phyloP scores from a whole-genome alignment of 1,140 invertebrate genomes.

The Temnothorax nylanderi region DNA sequence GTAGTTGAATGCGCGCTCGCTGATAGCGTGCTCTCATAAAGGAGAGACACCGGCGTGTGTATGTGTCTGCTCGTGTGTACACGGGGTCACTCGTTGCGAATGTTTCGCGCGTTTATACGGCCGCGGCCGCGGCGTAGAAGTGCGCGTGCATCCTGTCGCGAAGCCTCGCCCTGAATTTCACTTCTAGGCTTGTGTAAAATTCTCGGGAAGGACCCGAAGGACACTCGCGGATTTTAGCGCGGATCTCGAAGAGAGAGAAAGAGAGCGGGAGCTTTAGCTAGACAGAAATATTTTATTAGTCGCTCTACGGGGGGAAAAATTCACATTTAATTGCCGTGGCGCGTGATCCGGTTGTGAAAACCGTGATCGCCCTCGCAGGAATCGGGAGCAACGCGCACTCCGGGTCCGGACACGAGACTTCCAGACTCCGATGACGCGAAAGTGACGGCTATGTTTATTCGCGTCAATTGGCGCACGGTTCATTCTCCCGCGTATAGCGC shows the following conservation, averaged over 20 bases:
- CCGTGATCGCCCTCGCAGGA: not conserved
- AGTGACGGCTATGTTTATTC: slow-evolving; percentile 18
- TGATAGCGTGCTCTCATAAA: slow-evolving; percentile 30
- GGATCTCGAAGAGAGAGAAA: not conserved
- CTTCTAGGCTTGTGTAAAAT: slow-evolving; percentile 10
- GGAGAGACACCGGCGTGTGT: not conserved
- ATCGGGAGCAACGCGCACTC: not conserved
- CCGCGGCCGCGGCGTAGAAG: slow-evolving; percentile 32
- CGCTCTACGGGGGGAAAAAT: not conserved
- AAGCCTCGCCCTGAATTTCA: slow-evolving; percentile 57
- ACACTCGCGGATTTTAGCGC: not conserved
- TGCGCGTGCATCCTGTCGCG: slow-evolving; percentile 54
- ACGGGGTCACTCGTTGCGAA: slow-evolving; percentile 18
- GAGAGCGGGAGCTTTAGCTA: not conserved
- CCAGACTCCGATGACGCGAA: not conserved
- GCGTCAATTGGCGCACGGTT: slow-evolving; percentile 19
- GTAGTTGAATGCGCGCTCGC: slow-evolving; percentile 21
- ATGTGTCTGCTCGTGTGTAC: no score
- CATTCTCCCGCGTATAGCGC: slow-evolving; percentile 29
- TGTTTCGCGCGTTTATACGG: slow-evolving; percentile 30
- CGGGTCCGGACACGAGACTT: not conserved
- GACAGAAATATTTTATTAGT: not conserved
- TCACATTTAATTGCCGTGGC: not conserved
- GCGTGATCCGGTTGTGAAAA: not conserved
- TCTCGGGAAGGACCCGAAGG: not conserved